Evolutionary conservation across 2,888 invertebrate genomes (phyloP).

Genomic region (Dilophus febrilis): DNA sequence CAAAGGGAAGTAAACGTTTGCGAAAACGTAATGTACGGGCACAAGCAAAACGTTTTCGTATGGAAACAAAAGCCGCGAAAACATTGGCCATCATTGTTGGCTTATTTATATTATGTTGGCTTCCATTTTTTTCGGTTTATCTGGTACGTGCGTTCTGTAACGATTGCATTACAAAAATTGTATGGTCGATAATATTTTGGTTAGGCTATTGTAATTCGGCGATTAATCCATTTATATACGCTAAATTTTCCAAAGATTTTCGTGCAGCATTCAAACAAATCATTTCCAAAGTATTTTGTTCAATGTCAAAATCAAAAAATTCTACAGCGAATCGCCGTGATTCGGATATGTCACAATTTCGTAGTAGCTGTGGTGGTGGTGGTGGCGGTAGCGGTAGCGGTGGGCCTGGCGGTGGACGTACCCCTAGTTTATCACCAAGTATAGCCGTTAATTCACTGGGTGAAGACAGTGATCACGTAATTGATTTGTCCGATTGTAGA

Average conservation of each 20-base stretch:
- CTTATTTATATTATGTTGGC: slow-evolving; percentile 92
- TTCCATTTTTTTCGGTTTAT: slow-evolving; percentile 93
- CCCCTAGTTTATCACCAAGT: slow-evolving; percentile 37
- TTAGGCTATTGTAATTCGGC: slow-evolving; percentile 95
- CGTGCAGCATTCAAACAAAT: slow-evolving; percentile 87
- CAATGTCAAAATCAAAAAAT: slow-evolving; percentile 27
- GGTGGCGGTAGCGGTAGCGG: too few species aligned
- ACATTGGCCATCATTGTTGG: slow-evolving; percentile 94
- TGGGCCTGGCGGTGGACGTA: slow-evolving; percentile 15
- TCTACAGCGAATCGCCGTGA: slow-evolving; percentile 33
- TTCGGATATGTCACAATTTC: slow-evolving; percentile 38
- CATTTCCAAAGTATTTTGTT: slow-evolving; percentile 70
- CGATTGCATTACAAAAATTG: slow-evolving; percentile 63
- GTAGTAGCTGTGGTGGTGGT: not conserved
- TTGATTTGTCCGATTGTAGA: slow-evolving; percentile 35
- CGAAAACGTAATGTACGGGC: slow-evolving; percentile 81
- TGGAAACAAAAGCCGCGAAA: slow-evolving; percentile 95
- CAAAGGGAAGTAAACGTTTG: slow-evolving; percentile 43
- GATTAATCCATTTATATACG: slow-evolving; percentile 89
- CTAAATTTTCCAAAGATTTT: slow-evolving; percentile 87
- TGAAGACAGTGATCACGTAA: slow-evolving; percentile 35
- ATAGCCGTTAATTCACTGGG: slow-evolving; percentile 35
- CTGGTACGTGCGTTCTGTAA: slow-evolving; percentile 76
- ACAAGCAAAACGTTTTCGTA: slow-evolving; percentile 76
- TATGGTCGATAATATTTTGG: slow-evolving; percentile 91